Evolutionary conservation across 2,797 vertebrate species (phyloP), one percentile per base, ranked within the genome.

Genomic region (Clarias fuscus): DNA sequence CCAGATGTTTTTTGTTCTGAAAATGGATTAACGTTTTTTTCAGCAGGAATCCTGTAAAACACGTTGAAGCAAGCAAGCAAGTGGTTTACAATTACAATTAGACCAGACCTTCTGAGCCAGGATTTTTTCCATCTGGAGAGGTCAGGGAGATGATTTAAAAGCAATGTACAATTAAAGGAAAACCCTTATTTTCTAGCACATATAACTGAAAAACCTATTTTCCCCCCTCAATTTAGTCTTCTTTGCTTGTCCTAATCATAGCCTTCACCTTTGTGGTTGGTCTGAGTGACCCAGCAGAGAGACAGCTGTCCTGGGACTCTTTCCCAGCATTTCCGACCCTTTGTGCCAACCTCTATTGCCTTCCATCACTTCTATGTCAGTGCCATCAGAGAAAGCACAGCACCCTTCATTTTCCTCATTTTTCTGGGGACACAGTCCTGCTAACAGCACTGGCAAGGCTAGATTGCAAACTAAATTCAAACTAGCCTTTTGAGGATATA

Each of bases 1-100:
- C 96, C 97, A 98, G 98, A 98, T 99, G 98, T 98, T 99, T 98
- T 97, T 98, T 98, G 96, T 98, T 97, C 96, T 92, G 96, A 97
- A 94, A 98, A 97, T 97, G 97, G 97, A 98, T 98, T 98, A 97
- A 95, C 97, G 96, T 98, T 98, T 96, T 93, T 87, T 77, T 92
- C n/a, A 94, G 93, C 95, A 95, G 27, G 96, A 96, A 96, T 96
- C 94, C 94, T 90, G 89, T 86, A 93, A 95, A 97, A 96, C 95
- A 95, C 94, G 94, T 95, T 94, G 93, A 53, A 13, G 48, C 48
- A 94, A 92, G 93, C 94, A 94, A 95, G 95, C 93, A 92, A 93
- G 93, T 95, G 93, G 93, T 95, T 96, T 94, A 93, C 48, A 91
- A 94, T 95, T 95, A 93, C 94, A 94, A 96, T 96, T 96, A 95